Evolutionary conservation across 2,888 invertebrate genomes (phyloP), one percentile per base, ranked within the genome.

Genomic region (Monochamus alternatus): DNA sequence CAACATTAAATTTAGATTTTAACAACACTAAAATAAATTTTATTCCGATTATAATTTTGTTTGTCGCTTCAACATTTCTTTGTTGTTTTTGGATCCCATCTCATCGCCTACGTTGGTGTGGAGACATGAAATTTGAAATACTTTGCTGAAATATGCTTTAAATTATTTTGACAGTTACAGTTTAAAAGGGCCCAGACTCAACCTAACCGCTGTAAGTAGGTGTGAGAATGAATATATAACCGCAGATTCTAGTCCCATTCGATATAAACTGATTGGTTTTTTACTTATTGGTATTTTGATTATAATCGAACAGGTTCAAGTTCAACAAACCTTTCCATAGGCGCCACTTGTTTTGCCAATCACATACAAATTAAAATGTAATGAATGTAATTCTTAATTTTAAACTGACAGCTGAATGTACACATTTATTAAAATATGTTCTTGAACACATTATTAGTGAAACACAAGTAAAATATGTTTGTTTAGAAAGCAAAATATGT

Each of bases 211-310:
- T 55, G 2, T n/a, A 55, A n/a, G 55, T 55, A 55, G 55, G 55
- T 55, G 55, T 55, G 55, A n/a, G n/a, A 55, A 5, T 55, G 38
- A 55, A 5, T 55, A 55, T 55, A 55, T 55, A 55, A n/a, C 55
- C 55, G 55, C 55, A n/a, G 5, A 55, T 55, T 55, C 55, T n/a
- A 14, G 55, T 55, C 22, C n/a, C 55, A n/a, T 55, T 7, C n/a
- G n/a, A 55, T 55, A 55, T n/a, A 55, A 14, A n/a, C 55, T n/a
- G 14, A 55, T 55, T 55, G 4, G 22, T 55, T 55, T 55, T 55
- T 55, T 55, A 55, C 55, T 55, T 55, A 14, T 55, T 55, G 55
- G 55, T 55, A 55, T 55, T 55, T 55, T 55, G 55, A 55, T 55
- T 55, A 55, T 55, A 55, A 12, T n/a, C 55, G 55, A 55, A 55